Percentiles rank a stretch among this genome's conserved stretches.
Evolutionary conservation across 2,888 invertebrate genomes (phyloP).

Genomic region (Himalopsyche tibetana): DNA sequence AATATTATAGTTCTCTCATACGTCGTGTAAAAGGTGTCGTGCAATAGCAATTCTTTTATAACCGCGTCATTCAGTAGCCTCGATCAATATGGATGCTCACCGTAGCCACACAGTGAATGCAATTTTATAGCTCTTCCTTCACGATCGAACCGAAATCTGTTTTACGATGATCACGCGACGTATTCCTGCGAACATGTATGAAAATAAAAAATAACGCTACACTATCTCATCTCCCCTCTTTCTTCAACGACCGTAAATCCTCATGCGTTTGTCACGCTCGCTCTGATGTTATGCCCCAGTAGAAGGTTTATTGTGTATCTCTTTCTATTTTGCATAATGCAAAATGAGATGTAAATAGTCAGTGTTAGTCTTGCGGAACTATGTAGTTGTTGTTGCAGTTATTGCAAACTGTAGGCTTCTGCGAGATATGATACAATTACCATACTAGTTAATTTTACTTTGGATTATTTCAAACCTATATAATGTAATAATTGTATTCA

Average conservation of each 20-base stretch:
- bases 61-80: no score
- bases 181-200: neutral
- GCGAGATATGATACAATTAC: neutral
- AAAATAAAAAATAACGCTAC: slow-evolving; percentile 30
- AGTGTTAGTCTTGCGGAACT: neutral
- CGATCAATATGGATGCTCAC: no score
- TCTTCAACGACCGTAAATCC: slow-evolving; percentile 10
- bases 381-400: neutral
- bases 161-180: slow-evolving; percentile 15
- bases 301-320: neutral
- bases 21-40: no score
- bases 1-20: no score
- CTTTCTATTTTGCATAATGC: slow-evolving; percentile 12
- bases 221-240: slow-evolving; percentile 17
- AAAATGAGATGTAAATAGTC: slow-evolving; percentile 9
- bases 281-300: neutral
- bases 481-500: no score
- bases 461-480: no score
- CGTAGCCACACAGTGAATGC: neutral
- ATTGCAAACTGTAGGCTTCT: neutral
- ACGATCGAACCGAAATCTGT: neutral
- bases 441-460: no score
- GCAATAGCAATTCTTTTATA: no score
- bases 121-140: neutral
- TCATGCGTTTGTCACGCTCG: neutral